A percentile compares a stretch with the other conserved stretches of the same genome.
Conservation (phyloP, 1,140 invertebrate genomes). For the Nylanderia fulva region DNA sequence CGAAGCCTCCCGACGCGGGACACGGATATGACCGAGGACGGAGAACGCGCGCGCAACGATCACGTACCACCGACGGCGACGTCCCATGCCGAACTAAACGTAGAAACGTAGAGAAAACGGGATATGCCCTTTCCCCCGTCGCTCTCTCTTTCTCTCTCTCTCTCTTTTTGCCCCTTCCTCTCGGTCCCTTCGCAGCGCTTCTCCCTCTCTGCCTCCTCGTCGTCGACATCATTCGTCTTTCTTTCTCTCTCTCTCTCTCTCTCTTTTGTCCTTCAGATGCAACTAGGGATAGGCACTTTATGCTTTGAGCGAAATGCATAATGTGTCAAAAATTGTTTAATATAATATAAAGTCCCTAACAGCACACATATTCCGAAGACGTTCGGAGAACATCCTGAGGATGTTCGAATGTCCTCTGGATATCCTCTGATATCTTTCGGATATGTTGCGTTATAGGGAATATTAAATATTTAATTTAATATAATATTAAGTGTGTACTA, state of each 20-base stretch:
- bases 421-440: too few relatives aligned
- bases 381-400: too few relatives aligned
- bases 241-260: conserved; percentile 1
- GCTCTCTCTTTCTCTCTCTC: neutral
- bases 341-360: too few relatives aligned
- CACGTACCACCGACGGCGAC: conserved; percentile 46
- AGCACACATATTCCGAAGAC: too few relatives aligned
- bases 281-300: too few relatives aligned
- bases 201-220: conserved; percentile 24
- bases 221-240: conserved; percentile 17
- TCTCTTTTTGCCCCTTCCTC: conserved; percentile 9
- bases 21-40: neutral
- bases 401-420: too few relatives aligned
- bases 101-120: conserved; percentile 58
- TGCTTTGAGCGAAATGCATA: too few relatives aligned
- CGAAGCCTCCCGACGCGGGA: conserved; percentile 30
- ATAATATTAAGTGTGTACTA: too few relatives aligned
- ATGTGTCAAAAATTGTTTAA: too few relatives aligned
- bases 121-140: conserved; percentile 69
- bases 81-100: conserved; percentile 72
- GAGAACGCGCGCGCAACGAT: conserved; percentile 40
- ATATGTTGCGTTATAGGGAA: too few relatives aligned
- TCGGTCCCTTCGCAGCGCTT: conserved; percentile 57
- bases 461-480: too few relatives aligned
- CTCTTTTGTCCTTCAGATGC: conserved; percentile 54